Conservation (phyloP, 2,888 invertebrate species). For the Caradrina clavipalpis region DNA sequence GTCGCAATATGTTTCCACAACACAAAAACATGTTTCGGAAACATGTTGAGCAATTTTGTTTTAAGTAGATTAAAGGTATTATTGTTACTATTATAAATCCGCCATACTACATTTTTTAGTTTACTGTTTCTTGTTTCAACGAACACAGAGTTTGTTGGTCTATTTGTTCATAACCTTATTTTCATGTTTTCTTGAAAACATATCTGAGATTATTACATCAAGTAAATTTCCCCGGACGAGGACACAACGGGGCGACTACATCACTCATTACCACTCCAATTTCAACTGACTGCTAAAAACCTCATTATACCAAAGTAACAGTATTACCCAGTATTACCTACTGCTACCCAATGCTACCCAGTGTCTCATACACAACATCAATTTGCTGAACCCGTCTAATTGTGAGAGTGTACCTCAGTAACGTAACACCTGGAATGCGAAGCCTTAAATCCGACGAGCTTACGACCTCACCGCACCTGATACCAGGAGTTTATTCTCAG, state of each 20-base stretch:
- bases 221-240: conserved; percentile 27
- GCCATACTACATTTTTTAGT: too few relatives aligned
- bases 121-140: too few relatives aligned
- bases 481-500: conserved; percentile 68
- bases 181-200: background rate
- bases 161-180: background rate
- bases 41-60: too few relatives aligned
- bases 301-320: conserved; percentile 48
- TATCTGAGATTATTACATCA: background rate
- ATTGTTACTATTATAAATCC: too few relatives aligned
- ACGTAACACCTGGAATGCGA: conserved; percentile 75
- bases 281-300: conserved; percentile 55
- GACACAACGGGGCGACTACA: background rate
- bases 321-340: conserved; percentile 25
- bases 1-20: too few relatives aligned
- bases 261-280: conserved; percentile 44
- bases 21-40: too few relatives aligned
- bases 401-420: conserved; percentile 66
- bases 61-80: too few relatives aligned
- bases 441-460: conserved; percentile 75
- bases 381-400: conserved; percentile 64
- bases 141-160: too few relatives aligned
- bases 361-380: conserved; percentile 65
- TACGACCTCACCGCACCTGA: conserved; percentile 72
- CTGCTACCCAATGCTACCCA: conserved; percentile 37